Percentiles rank a stretch among this genome's conserved stretches.
Evolutionary conservation across 64 coral and sea anemone species (phyloP).

Genomic region (Dendrophyllia cribrosa): DNA sequence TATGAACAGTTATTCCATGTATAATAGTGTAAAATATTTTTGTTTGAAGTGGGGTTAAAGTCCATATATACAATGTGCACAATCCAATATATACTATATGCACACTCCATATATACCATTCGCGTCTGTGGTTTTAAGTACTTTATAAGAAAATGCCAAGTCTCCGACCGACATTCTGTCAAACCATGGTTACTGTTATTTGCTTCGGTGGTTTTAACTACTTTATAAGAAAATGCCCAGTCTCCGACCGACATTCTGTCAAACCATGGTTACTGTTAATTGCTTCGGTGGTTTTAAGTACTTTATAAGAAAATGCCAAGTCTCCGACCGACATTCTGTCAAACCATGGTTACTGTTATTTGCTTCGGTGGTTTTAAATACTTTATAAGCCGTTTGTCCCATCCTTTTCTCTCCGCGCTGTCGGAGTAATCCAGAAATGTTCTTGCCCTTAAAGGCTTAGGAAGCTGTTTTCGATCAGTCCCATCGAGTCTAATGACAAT

Average conservation of each 20-base stretch:
- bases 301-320: too few species aligned
- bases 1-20: too few species aligned
- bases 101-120: too few species aligned
- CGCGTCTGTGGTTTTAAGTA: too few species aligned
- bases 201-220: background rate
- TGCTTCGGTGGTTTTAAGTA: too few species aligned
- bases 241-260: conserved; percentile 22
- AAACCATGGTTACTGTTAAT: too few species aligned
- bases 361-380: background rate
- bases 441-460: conserved; percentile 22
- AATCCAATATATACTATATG: too few species aligned
- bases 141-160: too few species aligned
- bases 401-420: conserved; percentile 31
- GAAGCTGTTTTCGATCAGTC: background rate
- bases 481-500: conserved; percentile 43
- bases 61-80: too few species aligned
- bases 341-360: background rate
- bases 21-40: too few species aligned
- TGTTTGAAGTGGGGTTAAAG: too few species aligned
- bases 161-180: background rate
- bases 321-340: background rate
- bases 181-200: background rate
- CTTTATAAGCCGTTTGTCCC: conserved; percentile 32
- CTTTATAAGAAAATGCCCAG: conserved; percentile 1
- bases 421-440: conserved; percentile 47